Conservation (phyloP, 2,888 invertebrate species). For the Zaprionus bogoriensis region DNA sequence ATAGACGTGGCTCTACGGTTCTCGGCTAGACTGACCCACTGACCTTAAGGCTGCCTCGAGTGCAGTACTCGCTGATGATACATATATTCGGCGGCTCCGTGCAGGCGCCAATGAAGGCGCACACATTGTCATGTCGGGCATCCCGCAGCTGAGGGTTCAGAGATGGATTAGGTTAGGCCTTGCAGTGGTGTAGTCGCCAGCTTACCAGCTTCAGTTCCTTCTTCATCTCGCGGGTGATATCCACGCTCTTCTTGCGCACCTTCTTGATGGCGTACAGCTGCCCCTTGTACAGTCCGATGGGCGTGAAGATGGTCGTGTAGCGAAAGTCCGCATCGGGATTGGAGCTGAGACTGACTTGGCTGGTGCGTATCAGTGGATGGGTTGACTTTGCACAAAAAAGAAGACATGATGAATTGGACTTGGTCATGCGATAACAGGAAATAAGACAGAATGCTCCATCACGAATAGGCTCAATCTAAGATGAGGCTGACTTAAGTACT, state of each 20-base stretch:
- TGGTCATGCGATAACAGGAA: slow-evolving; percentile 32
- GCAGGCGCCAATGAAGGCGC: slow-evolving; percentile 95
- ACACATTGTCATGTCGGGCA: slow-evolving; percentile 94
- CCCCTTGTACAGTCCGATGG: slow-evolving; percentile 94
- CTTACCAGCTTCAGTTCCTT: slow-evolving; percentile 95
- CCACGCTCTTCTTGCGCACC: slow-evolving; percentile 92
- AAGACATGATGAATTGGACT: slow-evolving; percentile 50
- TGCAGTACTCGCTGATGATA: slow-evolving; percentile 94
- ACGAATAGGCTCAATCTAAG: neutral
- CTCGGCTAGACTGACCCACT: slow-evolving; percentile 39
- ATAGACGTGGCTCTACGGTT: neutral
- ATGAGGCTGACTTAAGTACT: neutral
- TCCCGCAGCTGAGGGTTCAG: slow-evolving; percentile 89
- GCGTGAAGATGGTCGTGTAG: slow-evolving; percentile 94
- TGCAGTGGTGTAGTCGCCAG: neutral
- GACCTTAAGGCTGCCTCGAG: slow-evolving; percentile 95
- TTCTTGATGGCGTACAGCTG: slow-evolving; percentile 93
- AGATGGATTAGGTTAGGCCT: neutral
- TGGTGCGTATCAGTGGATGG: slow-evolving; percentile 89
- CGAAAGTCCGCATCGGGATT: slow-evolving; percentile 95
- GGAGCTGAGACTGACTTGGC: slow-evolving; percentile 95
- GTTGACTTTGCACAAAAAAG: slow-evolving; percentile 82
- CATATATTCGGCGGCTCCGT: slow-evolving; percentile 95
- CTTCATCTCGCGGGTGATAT: slow-evolving; percentile 94
- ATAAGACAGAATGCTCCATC: neutral